A percentile compares a stretch with the other conserved stretches of the same genome.
Evolutionary conservation across 2,888 invertebrate species (phyloP).

Genomic region (Tortricodes alternella): DNA sequence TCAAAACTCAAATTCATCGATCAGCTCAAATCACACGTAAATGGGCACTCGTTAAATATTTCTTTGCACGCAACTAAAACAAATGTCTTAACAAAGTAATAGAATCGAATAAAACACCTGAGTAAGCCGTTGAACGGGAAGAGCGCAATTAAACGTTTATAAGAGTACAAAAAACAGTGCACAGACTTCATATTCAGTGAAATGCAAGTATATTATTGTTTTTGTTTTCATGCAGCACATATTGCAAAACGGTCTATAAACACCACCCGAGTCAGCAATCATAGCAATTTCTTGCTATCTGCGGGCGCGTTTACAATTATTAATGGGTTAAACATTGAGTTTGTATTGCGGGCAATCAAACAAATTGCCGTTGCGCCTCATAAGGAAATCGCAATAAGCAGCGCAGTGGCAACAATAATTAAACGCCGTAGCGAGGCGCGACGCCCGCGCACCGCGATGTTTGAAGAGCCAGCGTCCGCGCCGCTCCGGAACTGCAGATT

Average conservation of each 20-base stretch:
- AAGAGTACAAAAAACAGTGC: slow-evolving; percentile 56
- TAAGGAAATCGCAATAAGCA: slow-evolving; percentile 73
- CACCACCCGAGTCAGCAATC: slow-evolving; percentile 54
- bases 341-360: slow-evolving; percentile 73
- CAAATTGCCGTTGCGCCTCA: slow-evolving; percentile 71
- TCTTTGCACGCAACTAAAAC: too few species aligned
- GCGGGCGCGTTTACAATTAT: slow-evolving; percentile 60
- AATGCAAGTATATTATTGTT: slow-evolving; percentile 55
- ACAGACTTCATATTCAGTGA: slow-evolving; percentile 56
- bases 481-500: slow-evolving; percentile 20
- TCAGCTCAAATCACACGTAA: too few species aligned
- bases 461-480: slow-evolving; percentile 1
- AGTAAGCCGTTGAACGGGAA: slow-evolving; percentile 22
- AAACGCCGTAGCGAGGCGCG: slow-evolving; percentile 69
- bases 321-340: slow-evolving; percentile 72
- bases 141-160: slow-evolving; percentile 57
- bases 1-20: too few species aligned
- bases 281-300: slow-evolving; percentile 65
- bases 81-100: neutral
- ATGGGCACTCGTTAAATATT: too few species aligned
- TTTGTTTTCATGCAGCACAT: slow-evolving; percentile 50
- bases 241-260: slow-evolving; percentile 55
- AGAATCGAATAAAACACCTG: slow-evolving; percentile 2
- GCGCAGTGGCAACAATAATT: slow-evolving; percentile 67
- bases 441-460: slow-evolving; percentile 43